These are phyloP conservation scores for Lacerta bilineata DNA, from an alignment of 2,797 vertebrate genomes.

Conservation along the genomic window DNA sequence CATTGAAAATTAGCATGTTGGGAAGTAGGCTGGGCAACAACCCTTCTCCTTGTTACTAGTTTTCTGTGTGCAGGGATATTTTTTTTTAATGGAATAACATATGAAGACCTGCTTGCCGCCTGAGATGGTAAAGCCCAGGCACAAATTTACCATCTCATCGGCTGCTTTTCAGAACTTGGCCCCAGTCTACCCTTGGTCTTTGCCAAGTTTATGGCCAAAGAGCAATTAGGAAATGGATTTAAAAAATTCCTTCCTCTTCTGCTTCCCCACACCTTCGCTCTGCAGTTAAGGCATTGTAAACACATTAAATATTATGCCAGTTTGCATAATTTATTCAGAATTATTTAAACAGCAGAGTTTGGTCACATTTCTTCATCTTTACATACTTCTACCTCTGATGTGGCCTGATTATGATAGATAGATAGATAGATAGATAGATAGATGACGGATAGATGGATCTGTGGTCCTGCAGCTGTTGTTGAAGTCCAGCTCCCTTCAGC, in stretches of 20 bases:
- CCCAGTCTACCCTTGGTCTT: background rate
- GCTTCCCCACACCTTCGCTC: background rate
- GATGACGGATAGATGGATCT: no score
- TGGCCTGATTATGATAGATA: no score
- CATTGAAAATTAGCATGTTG: background rate
- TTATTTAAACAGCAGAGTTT: background rate
- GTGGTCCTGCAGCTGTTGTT: no score
- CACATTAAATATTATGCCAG: background rate
- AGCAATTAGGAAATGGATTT: background rate
- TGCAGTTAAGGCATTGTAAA: background rate
- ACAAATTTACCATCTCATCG: background rate
- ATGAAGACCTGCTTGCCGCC: background rate
- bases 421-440: no score
- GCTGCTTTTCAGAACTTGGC: background rate
- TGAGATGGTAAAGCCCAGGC: background rate
- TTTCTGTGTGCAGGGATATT: background rate
- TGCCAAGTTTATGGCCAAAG: background rate
- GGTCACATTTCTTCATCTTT: background rate
- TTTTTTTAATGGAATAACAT: background rate
- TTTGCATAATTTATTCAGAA: background rate
- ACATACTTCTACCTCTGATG: background rate
- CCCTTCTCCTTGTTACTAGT: no score
- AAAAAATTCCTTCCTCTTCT: background rate
- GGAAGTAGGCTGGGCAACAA: no score
- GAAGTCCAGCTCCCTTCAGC: no score